Conservation (phyloP, 2,888 invertebrate genomes). For the Metacarcinus magister region DNA sequence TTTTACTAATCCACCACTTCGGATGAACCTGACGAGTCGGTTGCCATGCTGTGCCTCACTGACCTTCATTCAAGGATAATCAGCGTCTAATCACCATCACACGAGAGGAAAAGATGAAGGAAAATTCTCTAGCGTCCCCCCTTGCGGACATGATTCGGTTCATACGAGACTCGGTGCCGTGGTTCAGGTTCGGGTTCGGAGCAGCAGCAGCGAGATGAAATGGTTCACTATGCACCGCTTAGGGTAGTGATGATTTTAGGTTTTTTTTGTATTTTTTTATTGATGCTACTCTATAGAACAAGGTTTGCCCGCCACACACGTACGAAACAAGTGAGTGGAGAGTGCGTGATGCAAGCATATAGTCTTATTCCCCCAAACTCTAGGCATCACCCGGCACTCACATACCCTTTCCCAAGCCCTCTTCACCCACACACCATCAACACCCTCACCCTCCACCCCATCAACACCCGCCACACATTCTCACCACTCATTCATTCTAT, state of each 20-base stretch:
- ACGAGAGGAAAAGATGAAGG: not conserved
- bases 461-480: not conserved
- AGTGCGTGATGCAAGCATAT: not conserved
- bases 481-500: not conserved
- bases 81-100: not conserved
- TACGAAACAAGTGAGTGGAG: not conserved
- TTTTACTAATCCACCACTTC: not conserved
- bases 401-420: not conserved
- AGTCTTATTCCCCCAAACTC: not conserved
- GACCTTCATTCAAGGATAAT: not conserved
- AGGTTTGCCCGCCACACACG: not conserved
- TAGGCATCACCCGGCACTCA: not conserved
- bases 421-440: not conserved
- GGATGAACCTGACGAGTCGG: not conserved
- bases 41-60: not conserved
- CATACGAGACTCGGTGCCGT: not conserved
- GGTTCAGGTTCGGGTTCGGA: not conserved
- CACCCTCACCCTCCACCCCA: not conserved
- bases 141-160: not conserved
- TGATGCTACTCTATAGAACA: not conserved
- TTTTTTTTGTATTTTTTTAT: not conserved
- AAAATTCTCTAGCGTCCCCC: not conserved
- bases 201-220: not conserved
- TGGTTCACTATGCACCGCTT: not conserved
- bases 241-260: not conserved